These are phyloP conservation scores for Enteromius viviparus DNA, from an alignment of 2,797 vertebrate species.

Conservation along the genomic window DNA sequence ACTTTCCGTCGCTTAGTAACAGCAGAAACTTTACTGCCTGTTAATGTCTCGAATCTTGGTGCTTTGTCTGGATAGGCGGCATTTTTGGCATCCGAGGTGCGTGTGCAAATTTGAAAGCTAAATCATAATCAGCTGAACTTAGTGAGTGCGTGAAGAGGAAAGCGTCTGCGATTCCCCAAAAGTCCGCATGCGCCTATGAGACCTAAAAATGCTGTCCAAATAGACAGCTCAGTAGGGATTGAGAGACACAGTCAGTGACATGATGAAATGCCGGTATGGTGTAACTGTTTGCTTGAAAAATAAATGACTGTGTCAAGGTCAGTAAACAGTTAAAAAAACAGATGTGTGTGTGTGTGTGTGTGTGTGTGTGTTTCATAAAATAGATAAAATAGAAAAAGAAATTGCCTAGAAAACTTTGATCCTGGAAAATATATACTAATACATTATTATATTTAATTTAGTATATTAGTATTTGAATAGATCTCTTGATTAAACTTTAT, in stretches of 20 bases:
- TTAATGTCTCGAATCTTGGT: conserved; percentile 4
- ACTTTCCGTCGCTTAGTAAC: conserved; percentile 38
- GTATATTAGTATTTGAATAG: neutral
- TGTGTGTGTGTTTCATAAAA: too few species aligned
- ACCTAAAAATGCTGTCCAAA: neutral
- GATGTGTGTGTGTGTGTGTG: neutral
- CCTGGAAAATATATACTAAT: too few species aligned
- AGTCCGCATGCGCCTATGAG: neutral
- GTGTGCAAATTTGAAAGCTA: conserved; percentile 5
- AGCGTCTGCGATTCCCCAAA: too few species aligned
- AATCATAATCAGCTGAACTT: neutral
- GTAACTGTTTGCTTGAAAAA: neutral
- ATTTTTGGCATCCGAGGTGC: neutral
- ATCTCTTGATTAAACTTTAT: neutral
- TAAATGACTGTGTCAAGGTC: neutral
- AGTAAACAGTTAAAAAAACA: neutral
- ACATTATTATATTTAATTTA: too few species aligned
- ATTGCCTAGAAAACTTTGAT: neutral
- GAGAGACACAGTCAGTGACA: neutral
- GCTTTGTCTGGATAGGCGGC: neutral
- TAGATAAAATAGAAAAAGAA: neutral
- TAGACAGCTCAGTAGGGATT: neutral
- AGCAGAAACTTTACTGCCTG: conserved; percentile 41
- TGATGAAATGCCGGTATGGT: conserved; percentile 10
- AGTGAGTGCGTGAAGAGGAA: neutral